A percentile compares a stretch with the other conserved stretches of the same genome.
These are phyloP conservation scores for Leptodactylus fallax DNA, from an alignment of 2,797 vertebrate species.

Conservation along the genomic window DNA sequence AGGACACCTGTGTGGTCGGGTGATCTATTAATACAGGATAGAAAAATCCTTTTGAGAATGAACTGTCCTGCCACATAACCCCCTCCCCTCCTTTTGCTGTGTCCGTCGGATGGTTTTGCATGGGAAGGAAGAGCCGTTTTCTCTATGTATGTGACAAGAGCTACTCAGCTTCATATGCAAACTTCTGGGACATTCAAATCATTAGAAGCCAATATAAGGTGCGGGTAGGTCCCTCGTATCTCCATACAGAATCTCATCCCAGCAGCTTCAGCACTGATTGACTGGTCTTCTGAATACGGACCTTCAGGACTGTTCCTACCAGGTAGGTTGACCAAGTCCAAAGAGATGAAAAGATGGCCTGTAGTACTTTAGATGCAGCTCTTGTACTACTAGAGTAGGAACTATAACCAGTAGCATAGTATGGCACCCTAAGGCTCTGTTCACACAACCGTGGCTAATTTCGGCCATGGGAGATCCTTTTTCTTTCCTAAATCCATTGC, in stretches of 20 bases:
- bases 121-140: conserved; percentile 41
- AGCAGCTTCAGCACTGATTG: conserved; percentile 2
- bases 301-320: too few relatives aligned
- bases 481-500: too few relatives aligned
- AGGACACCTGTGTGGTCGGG: background rate
- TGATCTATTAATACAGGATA: background rate
- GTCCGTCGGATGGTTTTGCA: conserved; percentile 9
- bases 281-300: background rate
- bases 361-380: too few relatives aligned
- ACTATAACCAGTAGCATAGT: too few relatives aligned
- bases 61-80: conserved; percentile 28
- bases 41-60: conserved; percentile 4
- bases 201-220: conserved; percentile 36
- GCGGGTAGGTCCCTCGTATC: background rate
- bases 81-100: background rate
- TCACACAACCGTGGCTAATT: too few relatives aligned
- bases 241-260: background rate
- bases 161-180: conserved; percentile 59
- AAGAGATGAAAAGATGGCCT: too few relatives aligned
- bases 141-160: conserved; percentile 37
- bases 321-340: background rate
- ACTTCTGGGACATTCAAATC: conserved; percentile 60
- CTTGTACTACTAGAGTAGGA: too few relatives aligned
- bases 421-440: too few relatives aligned
- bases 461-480: too few relatives aligned